Evolutionary conservation across 2,888 invertebrate species (phyloP).

Genomic region (Lepidocyrtoides sp.): DNA sequence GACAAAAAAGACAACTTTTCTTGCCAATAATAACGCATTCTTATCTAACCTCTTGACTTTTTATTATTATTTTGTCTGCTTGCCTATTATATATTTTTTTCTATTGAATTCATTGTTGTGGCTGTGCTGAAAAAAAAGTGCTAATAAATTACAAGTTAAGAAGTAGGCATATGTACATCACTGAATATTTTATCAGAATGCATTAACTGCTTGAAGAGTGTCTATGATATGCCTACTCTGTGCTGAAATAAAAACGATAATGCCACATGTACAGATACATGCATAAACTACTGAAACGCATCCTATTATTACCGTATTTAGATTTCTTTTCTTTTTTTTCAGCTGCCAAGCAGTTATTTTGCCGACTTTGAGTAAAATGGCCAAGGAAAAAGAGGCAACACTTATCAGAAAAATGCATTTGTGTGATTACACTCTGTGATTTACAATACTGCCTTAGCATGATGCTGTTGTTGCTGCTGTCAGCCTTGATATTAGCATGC

Average conservation of each 20-base stretch:
- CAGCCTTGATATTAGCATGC: conserved; percentile 35
- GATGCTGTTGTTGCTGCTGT: conserved; percentile 20
- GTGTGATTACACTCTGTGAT: conserved; percentile 75
- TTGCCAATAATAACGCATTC: conserved; percentile 64
- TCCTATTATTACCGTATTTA: conserved; percentile 19
- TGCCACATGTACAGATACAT: background rate
- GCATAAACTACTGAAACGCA: background rate
- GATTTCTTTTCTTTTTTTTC: conserved; percentile 4
- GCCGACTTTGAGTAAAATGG: conserved; percentile 31
- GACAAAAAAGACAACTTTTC: conserved; percentile 71
- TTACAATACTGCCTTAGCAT: conserved; percentile 56
- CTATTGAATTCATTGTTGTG: background rate
- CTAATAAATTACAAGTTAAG: conserved; percentile 22
- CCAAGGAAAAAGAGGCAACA: conserved; percentile 45
- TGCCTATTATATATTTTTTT: no score
- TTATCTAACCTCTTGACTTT: conserved; percentile 26
- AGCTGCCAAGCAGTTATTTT: conserved; percentile 35
- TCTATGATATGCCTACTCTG: background rate
- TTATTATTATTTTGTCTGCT: background rate
- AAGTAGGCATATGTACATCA: background rate
- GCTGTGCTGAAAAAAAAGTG: background rate
- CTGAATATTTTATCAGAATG: conserved; percentile 55
- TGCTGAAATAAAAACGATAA: conserved; percentile 27
- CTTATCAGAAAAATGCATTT: conserved; percentile 75
- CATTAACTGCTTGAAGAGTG: conserved; percentile 38